Evolutionary conservation across 64 coral and sea anemone species (phyloP).

Genomic region (Montipora cactus): DNA sequence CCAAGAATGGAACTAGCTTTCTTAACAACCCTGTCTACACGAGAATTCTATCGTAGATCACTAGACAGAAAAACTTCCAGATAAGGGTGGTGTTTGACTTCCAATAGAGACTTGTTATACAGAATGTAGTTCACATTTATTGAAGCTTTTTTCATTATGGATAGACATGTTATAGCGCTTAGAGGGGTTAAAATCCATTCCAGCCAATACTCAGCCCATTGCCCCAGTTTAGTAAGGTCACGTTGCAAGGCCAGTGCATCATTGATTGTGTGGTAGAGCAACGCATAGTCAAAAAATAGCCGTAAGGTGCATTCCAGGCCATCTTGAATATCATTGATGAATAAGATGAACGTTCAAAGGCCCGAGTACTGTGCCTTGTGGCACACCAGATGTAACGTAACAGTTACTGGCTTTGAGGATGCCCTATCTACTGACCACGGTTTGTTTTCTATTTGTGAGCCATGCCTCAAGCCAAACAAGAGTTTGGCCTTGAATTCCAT

Average conservation of each 20-base stretch:
- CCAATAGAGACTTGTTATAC: conserved; percentile 42
- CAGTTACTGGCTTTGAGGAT: conserved; percentile 4
- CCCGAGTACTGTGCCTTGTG: conserved; percentile 26
- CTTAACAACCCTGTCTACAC: conserved; percentile 67
- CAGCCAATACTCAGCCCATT: conserved; percentile 46
- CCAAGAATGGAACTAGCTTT: conserved; percentile 56
- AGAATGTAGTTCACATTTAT: conserved; percentile 54
- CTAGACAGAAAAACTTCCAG: conserved; percentile 44
- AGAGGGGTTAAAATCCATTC: conserved; percentile 70
- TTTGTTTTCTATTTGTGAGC: not conserved
- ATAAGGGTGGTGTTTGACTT: conserved; percentile 61
- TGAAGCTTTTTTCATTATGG: conserved; percentile 41
- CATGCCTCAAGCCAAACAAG: not conserved
- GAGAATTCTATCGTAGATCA: conserved; percentile 62
- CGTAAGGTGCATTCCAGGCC: not conserved
- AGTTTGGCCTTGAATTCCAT: not conserved
- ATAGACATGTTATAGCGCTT: conserved; percentile 68
- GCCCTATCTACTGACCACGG: not conserved
- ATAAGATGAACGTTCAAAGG: conserved; percentile 26
- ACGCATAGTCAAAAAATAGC: conserved; percentile 22
- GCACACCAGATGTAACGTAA: conserved; percentile 21
- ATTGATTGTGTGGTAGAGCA: not conserved
- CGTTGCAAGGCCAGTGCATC: not conserved
- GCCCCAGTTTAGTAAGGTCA: not conserved
- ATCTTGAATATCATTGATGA: conserved; percentile 39